These are phyloP conservation scores for Phalacrocorax brasilianus DNA, from an alignment of 2,113 vertebrate genomes.

Conservation along the genomic window DNA sequence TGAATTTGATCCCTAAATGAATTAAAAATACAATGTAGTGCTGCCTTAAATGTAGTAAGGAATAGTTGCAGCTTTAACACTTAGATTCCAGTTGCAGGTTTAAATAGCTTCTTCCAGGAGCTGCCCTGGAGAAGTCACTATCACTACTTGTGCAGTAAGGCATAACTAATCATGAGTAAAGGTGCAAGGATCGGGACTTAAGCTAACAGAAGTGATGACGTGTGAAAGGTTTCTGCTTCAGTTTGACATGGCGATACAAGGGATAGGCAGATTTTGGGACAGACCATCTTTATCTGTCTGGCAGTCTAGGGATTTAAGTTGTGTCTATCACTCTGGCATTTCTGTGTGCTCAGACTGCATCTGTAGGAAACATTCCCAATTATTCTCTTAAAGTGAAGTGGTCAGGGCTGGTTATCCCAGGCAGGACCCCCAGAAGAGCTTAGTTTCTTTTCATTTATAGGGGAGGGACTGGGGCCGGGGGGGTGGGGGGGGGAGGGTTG, in stretches of 20 bases:
- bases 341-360: conserved; percentile 13
- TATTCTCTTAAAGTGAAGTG: conserved; percentile 10
- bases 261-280: conserved; percentile 59
- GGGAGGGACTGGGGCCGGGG: background rate
- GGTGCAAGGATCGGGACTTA: background rate
- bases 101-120: background rate
- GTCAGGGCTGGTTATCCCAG: background rate
- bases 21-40: background rate
- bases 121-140: background rate
- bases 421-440: background rate
- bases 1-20: background rate
- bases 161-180: background rate
- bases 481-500: too few relatives aligned
- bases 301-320: conserved; percentile 48
- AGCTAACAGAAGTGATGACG: conserved; percentile 72
- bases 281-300: conserved; percentile 60
- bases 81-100: background rate
- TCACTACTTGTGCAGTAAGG: background rate
- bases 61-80: background rate
- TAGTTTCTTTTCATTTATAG: background rate
- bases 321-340: conserved; percentile 21
- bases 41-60: background rate
- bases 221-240: conserved; percentile 73
- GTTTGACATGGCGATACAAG: conserved; percentile 68
- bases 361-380: conserved; percentile 9